phyloP scores from a whole-genome alignment of 2,113 vertebrate species.

The Alligator mississippiensis region DNA sequence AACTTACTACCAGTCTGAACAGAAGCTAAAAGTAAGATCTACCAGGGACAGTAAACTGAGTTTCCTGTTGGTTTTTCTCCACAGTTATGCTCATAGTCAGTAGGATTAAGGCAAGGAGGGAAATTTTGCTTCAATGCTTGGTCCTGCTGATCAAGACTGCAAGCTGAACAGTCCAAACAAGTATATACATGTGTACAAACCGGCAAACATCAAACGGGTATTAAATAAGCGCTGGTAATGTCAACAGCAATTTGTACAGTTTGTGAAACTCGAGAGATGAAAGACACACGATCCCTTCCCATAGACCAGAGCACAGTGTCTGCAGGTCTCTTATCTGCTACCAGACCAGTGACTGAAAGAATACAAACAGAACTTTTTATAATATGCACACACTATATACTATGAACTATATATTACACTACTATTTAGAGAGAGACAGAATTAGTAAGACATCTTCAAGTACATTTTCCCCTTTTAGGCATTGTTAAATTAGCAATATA shows the following conservation, averaged over 20 bases:
- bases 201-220: background rate
- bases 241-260: background rate
- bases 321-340: background rate
- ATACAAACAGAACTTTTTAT: background rate
- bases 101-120: background rate
- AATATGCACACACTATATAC: background rate
- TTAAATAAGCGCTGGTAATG: background rate
- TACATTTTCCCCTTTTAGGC: background rate
- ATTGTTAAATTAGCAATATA: background rate
- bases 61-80: too few relatives aligned
- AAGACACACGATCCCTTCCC: background rate
- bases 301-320: background rate
- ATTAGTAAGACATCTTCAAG: too few relatives aligned
- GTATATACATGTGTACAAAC: background rate
- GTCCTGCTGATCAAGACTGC: background rate
- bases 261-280: background rate
- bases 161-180: background rate
- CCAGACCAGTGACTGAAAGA: background rate
- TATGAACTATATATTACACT: too few relatives aligned
- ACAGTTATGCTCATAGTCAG: background rate
- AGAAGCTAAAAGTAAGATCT: background rate
- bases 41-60: background rate
- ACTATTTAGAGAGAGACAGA: too few relatives aligned
- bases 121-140: background rate
- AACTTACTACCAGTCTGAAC: background rate